phyloP scores from a whole-genome alignment of 2,797 vertebrate species.

The Atherinosoma microstoma region DNA sequence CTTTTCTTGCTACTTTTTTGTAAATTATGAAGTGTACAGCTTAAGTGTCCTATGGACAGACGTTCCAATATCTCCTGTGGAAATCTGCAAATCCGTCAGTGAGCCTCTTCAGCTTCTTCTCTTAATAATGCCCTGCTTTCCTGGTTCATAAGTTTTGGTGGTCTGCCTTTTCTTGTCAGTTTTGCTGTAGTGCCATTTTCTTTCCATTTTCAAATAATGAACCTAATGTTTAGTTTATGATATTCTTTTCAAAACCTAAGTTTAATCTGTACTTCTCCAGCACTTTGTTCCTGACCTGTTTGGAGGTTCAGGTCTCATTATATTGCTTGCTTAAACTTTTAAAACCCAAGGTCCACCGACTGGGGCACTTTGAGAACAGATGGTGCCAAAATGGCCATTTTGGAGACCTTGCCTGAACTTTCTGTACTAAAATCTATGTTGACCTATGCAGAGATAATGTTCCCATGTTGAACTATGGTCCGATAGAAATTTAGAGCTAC shows the following conservation, averaged over 20 bases:
- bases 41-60: background rate
- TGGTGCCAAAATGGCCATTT: background rate
- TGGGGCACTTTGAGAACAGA: too few species aligned
- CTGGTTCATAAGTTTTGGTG: background rate
- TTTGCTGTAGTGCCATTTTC: background rate
- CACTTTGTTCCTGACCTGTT: background rate
- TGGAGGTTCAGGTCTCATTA: background rate
- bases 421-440: background rate
- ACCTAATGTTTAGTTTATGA: background rate
- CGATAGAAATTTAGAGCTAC: too few species aligned
- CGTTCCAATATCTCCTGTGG: too few species aligned
- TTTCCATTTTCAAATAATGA: background rate
- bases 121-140: background rate
- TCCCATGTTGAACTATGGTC: too few species aligned
- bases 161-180: background rate
- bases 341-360: too few species aligned
- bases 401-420: background rate
- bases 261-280: background rate
- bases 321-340: too few species aligned
- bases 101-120: background rate
- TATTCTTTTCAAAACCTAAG: background rate
- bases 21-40: background rate
- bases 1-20: too few species aligned
- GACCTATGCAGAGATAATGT: background rate
- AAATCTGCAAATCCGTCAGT: background rate